Base-by-base conservation (phyloP, 1,140 invertebrate species). In the Pollicipes pollicipes region DNA sequence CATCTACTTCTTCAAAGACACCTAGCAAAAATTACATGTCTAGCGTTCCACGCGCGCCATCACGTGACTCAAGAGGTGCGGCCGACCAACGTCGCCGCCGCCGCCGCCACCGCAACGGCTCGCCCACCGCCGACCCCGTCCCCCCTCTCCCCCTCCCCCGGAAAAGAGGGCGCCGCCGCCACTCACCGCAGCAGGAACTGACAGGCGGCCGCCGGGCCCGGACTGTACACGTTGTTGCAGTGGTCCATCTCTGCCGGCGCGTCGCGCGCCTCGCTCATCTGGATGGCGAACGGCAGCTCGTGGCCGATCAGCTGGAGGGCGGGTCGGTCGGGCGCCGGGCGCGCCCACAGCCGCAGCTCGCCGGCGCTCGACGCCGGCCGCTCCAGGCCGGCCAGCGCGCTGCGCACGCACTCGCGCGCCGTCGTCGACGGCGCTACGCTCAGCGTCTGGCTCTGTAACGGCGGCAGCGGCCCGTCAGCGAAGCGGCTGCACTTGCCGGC, bases 221-320 rank as follows among this genome's bases (percentile, higher is more conserved):
- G 68, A 31, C 74, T 75, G 68, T 76, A 76, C 24, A 75, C 45
- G 71, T 76, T 76, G 58, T 75, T 75, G 71, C 75, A 76, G 64
- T 76, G 75, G 17, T 58, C 45, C 45, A 58, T 58, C 63, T 75
- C 75, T 67, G 73, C 73, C 70, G 73, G 68, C 6, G 74, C 71
- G 58, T 75, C 73, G 26, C 74, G 70, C 66, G 73, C 71, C 45
- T 72, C 76, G 69, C 86, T 88, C 77, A 84, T 76, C 79, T 89
- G 90, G 73, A 93, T 88, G 70, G 89, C 88, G 78, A 90, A 90
- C 0, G 90, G 90, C 75, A 88, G 83, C 77, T 93, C 90, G 78
- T 90, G 90, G 3, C 90, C 89, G 16, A 90, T 85, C 58, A 91
- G 78, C 0, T 88, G 87, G 75, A 88, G 88, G 0, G 87, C 87